Conservation (phyloP, 2,113 vertebrate genomes). For the Nibea coibor region DNA sequence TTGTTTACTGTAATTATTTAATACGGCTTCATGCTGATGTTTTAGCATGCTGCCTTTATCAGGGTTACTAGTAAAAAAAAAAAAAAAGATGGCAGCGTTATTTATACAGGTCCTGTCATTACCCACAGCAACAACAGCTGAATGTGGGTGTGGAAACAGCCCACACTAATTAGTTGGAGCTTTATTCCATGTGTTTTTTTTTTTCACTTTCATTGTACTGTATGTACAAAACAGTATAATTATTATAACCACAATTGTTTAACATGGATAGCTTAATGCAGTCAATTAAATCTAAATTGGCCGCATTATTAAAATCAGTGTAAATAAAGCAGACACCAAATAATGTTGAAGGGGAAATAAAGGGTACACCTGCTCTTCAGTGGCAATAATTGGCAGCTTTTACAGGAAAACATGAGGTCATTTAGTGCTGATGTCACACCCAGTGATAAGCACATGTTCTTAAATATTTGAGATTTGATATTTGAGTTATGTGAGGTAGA, state of each 20-base stretch:
- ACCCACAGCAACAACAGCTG: constrained; percentile 18
- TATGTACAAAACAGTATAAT: constrained; percentile 11
- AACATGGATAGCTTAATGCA: background rate
- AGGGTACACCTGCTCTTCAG: background rate
- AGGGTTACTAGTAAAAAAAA: constrained; percentile 14
- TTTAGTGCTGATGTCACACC: background rate
- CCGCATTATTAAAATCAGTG: background rate
- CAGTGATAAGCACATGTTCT: background rate
- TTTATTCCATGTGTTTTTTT: background rate
- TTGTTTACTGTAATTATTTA: constrained; percentile 1
- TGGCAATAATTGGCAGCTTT: background rate
- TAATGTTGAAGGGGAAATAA: background rate
- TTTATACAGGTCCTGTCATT: constrained; percentile 8
- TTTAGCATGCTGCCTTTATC: background rate
- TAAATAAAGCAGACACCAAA: background rate
- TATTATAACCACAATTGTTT: background rate
- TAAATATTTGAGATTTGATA: constrained; percentile 5
- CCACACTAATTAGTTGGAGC: constrained; percentile 20
- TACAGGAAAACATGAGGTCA: constrained; percentile 5
- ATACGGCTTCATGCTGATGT: background rate
- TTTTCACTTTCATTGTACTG: background rate
- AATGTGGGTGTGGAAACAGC: constrained; percentile 23
- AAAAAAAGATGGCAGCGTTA: background rate
- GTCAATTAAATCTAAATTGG: background rate
- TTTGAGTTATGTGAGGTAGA: background rate